Base-by-base conservation (phyloP, 1,140 invertebrate genomes). In the Tetramorium alpestre region DNA sequence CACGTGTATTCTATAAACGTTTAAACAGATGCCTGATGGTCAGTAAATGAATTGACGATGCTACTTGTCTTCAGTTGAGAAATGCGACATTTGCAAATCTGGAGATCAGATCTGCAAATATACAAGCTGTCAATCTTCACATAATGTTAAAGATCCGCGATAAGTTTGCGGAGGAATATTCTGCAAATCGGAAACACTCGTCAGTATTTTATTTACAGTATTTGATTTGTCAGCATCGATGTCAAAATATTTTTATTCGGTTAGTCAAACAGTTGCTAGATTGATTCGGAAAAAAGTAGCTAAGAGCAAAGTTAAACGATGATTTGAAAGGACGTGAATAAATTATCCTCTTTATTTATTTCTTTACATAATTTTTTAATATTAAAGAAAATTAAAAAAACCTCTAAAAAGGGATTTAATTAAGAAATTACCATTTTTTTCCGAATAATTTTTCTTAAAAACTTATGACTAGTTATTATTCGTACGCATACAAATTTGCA, bases 1-100 rank as follows among this genome's bases (percentile, higher is more conserved):
- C 8, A 25, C 25, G 11, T 80, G 4, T 65, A 58, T 51, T 77
- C 73, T n/a, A 62, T 62, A 44, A 44, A 13, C 22, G 38, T 2
- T 28, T 25, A 22, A 65, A 13, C 58, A 80, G 77, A 6, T 51
- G 44, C 13, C 6, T 56, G 62, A 80, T 16, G 51, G 44, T n/a
- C 47, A 10, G 62, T 47, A 54, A 67, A 80, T 51, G 54, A 80
- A 67, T 25, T 22, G n/a, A 44, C 5, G 44, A 65, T 54, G 25
- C 76, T 22, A 67, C n/a, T 69, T 67, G 64, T 67, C 47, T 51
- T 51, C 47, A 6, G 16, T 58, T 28, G 18, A 28, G 16, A 77
- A 44, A 65, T 44, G 11, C 10, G 44, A 80, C 28, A 56, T 54
- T 81, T 56, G 64, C 62, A 25, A 80, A 1, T 51, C 47, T 44